Evolutionary conservation across 2,888 invertebrate genomes (phyloP).

Genomic region (Pomacea canaliculata): DNA sequence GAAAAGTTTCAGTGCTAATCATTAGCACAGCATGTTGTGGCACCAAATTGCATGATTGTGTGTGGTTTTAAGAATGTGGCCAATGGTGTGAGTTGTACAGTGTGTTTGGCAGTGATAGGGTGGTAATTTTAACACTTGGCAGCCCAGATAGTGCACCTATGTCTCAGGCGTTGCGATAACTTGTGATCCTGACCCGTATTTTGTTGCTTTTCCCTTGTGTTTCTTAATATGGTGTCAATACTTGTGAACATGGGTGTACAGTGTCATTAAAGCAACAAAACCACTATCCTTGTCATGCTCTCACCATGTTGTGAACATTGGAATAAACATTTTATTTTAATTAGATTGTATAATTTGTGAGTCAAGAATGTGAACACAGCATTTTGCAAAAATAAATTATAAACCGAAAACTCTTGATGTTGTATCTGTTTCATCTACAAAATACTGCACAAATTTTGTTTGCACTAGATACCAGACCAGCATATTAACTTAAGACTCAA

Average conservation of each 20-base stretch:
- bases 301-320: constrained; percentile 16
- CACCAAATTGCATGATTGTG: too few relatives aligned
- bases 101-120: too few relatives aligned
- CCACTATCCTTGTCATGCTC: background rate
- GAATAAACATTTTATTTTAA: constrained; percentile 37
- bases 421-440: background rate
- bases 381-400: constrained; percentile 46
- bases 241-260: constrained; percentile 10
- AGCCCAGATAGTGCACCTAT: constrained; percentile 14
- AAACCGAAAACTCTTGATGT: constrained; percentile 10
- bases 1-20: too few relatives aligned
- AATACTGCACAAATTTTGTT: background rate
- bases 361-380: constrained; percentile 51
- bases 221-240: background rate
- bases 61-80: too few relatives aligned
- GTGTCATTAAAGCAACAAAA: background rate
- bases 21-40: too few relatives aligned
- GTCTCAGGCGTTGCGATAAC: constrained; percentile 28
- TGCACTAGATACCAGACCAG: too few relatives aligned
- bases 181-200: constrained; percentile 10
- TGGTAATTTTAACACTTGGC: constrained; percentile 1
- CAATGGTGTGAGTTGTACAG: too few relatives aligned
- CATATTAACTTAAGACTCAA: too few relatives aligned
- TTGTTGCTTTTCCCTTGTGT: background rate
- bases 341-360: constrained; percentile 49